Evolutionary conservation across 1,140 invertebrate species (phyloP).

Genomic region (Ruditapes philippinarum): DNA sequence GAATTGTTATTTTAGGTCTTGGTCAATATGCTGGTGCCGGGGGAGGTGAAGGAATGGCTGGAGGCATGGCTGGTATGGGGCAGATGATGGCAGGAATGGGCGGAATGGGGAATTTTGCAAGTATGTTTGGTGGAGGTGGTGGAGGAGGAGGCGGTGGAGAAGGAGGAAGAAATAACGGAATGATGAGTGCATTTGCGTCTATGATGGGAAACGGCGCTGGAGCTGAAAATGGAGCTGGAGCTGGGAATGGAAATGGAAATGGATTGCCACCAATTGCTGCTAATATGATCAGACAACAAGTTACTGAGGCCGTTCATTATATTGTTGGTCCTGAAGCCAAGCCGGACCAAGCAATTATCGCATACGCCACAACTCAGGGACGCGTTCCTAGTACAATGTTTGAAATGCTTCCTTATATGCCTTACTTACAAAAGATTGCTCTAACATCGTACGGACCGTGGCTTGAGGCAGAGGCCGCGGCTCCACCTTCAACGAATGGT

Average conservation of each 20-base stretch:
- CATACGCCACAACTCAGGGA: background rate
- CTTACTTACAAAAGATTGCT: slow-evolving; percentile 18
- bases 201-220: too few species aligned
- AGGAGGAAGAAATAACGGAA: too few species aligned
- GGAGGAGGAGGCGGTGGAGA: too few species aligned
- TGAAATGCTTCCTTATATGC: background rate
- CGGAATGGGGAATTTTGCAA: too few species aligned
- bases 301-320: background rate
- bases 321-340: slow-evolving; percentile 1
- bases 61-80: background rate
- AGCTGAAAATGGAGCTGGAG: too few species aligned
- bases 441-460: background rate
- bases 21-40: background rate
- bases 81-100: background rate
- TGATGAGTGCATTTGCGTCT: too few species aligned
- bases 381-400: background rate
- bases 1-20: too few species aligned
- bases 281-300: too few species aligned
- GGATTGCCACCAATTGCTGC: too few species aligned
- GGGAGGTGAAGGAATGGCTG: background rate
- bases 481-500: background rate
- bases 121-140: too few species aligned
- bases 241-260: too few species aligned
- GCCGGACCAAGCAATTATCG: background rate
- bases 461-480: background rate